Evolutionary conservation across 2,797 vertebrate genomes (phyloP), one percentile per base, ranked within the genome.

Genomic region (Enteromius radiatus): DNA sequence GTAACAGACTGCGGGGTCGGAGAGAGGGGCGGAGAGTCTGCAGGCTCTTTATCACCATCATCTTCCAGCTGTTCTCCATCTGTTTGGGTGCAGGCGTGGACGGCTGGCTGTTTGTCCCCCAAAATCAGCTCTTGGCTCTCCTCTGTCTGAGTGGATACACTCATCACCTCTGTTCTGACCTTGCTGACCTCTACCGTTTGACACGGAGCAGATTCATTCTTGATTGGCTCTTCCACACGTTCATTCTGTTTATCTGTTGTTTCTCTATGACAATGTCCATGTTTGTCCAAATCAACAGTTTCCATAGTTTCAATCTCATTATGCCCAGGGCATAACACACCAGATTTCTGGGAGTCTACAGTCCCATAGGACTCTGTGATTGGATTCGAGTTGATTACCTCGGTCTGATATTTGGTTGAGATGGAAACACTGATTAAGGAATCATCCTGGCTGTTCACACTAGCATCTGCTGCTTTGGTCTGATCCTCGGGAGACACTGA

Each of bases 141-240:
- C 26, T 93, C 92, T 1, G 94, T 95, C 81, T 95, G 94, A 89
- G 91, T 92, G 87, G 87, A 84, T 65, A 89, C 88, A 64, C 82
- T 91, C 82, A 65, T 83, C 43, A 41, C 73, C 21, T 54, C 28
- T 15, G n/a, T 36, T 47, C 47, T 63, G 9, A 70, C 12, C 21
- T 41, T 12, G 5, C 17, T 26, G 38, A 77, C 38, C 59, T 84
- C 47, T 65, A 59, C 68, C 49, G 28, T 81, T 69, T 81, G 45
- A 83, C 59, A 70, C 71, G 28, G 17, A 67, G 45, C 61, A 23
- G 70, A 31, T 12, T 23, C 36, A 15, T 67, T 61, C 56, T 36
- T 47, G 15, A 36, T 10, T 26, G 33, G 54, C 33, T 49, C 71
- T 77, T 56, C 26, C 31, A 31, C 77, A 43, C 15, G 38, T 45